Evolutionary conservation across 2,113 vertebrate genomes (phyloP), one percentile per base, ranked within the genome.

Genomic region (Sceloporus undulatus): DNA sequence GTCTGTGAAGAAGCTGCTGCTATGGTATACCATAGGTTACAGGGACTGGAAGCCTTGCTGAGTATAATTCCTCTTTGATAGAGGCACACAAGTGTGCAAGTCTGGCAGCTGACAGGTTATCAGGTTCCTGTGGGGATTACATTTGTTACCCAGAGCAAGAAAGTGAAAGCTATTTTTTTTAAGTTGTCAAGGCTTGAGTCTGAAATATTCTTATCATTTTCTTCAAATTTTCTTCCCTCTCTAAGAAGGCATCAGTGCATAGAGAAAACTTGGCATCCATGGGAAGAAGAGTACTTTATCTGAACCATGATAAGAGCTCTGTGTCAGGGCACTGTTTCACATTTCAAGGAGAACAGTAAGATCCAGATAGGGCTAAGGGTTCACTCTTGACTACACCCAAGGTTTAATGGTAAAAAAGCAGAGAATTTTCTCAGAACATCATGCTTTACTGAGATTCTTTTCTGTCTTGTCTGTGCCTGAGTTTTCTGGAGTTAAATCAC

Each of bases 191-290:
- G 71, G 34, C n/a, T 59, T 75, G 54, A 75, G 34, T 59, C 21
- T 27, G n/a, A 75, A 59, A 75, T 75, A 75, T 75, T 84, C 82
- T 84, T 71, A 84, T 84, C n/a, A 75, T 62, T 25, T 14, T 23
- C 8, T 65, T 40, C 73, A 85, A 27, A 23, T 76, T 23, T 42
- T 40, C n/a, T 75, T 54, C 11, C n/a, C 75, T 85, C 84, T 62
- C 48, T 56, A 48, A 48, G 7, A 48, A 48, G 48, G 48, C 52
- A 59, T 75, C 48, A 29, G 40, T 52, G 27, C 11, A 71, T 42
- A 85, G 71, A 59, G 29, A 76, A 23, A 77, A n/a, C 14, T 34
- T 65, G 56, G 73, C 34, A 40, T 42, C 84, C 13, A 10, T 29
- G 34, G n/a, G 56, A 76, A 85, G 34, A 62, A 77, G 9, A 42